phyloP scores from a whole-genome alignment of 2,888 invertebrate genomes.

The Drosophila antonietae region DNA sequence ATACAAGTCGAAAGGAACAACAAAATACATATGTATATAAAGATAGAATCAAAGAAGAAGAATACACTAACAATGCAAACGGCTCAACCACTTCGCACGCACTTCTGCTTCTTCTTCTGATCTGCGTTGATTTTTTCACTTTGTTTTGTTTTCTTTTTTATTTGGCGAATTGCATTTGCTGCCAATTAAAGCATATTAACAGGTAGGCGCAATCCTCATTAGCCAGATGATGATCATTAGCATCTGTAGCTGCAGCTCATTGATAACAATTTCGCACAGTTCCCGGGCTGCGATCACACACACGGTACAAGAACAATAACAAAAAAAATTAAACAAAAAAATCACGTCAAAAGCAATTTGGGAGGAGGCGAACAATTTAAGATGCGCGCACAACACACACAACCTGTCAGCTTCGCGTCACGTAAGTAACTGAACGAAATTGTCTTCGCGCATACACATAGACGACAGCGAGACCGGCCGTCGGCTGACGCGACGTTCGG shows the following conservation, averaged over 20 bases:
- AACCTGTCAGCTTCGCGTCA: conserved; percentile 61
- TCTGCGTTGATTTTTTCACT: conserved; percentile 7
- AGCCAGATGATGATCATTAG: conserved; percentile 16
- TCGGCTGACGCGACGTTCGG: conserved; percentile 36
- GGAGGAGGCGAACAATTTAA: conserved; percentile 11
- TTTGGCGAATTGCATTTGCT: conserved; percentile 40
- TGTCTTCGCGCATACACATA: conserved; percentile 15
- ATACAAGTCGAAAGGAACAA: conserved; percentile 18
- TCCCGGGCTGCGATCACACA: conserved; percentile 18
- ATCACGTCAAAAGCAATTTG: conserved; percentile 38
- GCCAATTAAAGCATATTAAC: conserved; percentile 41
- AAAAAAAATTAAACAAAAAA: conserved; percentile 25
- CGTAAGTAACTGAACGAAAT: conserved; percentile 58
- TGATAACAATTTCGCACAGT: conserved; percentile 39
- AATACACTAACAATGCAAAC: conserved; percentile 43
- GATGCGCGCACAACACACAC: conserved; percentile 35
- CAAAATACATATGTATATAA: conserved; percentile 27
- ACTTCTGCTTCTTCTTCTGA: conserved; percentile 21
- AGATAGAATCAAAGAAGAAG: conserved; percentile 20
- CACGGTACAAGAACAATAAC: conserved; percentile 1
- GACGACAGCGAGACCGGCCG: conserved; percentile 32
- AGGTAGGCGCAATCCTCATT: conserved; percentile 39
- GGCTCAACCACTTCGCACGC: conserved; percentile 37
- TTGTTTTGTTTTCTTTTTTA: not conserved
- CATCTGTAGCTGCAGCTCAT: conserved; percentile 19